Base-by-base conservation (phyloP, 2,797 vertebrate genomes). In the Pelodytes ibericus region DNA sequence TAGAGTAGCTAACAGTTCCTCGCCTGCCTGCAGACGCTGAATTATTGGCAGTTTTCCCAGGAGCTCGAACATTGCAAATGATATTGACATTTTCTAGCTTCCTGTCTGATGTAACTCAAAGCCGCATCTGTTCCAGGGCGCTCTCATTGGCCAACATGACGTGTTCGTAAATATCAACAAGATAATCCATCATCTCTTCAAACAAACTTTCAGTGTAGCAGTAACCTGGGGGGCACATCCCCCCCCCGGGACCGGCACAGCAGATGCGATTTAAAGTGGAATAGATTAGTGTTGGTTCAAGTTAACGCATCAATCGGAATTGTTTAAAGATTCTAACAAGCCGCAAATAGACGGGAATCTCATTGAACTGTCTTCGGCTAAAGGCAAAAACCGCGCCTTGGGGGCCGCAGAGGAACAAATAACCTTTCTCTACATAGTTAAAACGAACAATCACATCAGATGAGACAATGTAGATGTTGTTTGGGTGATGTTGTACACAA, bases 161-260 rank as follows among this genome's bases (percentile, higher is more conserved):
- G 22, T 33, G 51, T 62, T 73, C 65, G 59, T 58, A 74, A 83
- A 83, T 77, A 79, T 72, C 82, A 80, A 63, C 71, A 33, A 58
- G 25, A 72, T 73, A 62, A 73, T 79, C 71, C 64, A 79, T 79
- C 76, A 79, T 57, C 76, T 79, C 76, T 79, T 79, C 76, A 79
- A 79, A 79, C 76, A 70, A 53, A 58, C 71, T 68, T 80, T 63
- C 56, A 39, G 22, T 63, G 69, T 74, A 60, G 80, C 74, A 81
- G 69, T 79, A 68, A 71, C 49, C 29, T n/a, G n/a, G n/a, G n/a
- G n/a, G n/a, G 62, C 22, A 1, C 10, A 25, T 5, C 25, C 18
- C 44, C 61, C 27, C 44, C 16, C 3, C 57, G 75, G 75, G 72
- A 51, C 5, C 13, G 16, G 26, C 4, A 13, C 26, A 51, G 61